Conservation (phyloP, 2,888 invertebrate genomes). For the Pachydiplax longipennis region DNA sequence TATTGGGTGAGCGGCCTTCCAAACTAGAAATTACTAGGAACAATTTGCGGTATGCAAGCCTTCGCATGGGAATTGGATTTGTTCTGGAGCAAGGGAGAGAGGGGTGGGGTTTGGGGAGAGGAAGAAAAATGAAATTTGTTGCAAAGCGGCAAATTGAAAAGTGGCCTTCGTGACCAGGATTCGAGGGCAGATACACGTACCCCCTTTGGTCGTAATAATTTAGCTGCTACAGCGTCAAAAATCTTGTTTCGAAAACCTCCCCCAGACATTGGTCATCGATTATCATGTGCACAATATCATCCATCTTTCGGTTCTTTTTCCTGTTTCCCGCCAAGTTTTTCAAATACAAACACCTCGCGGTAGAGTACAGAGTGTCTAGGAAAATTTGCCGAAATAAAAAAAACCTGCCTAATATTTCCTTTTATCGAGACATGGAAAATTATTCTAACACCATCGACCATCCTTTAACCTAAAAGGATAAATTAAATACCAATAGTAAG, state of each 20-base stretch:
- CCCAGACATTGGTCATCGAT: not conserved
- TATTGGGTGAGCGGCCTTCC: not conserved
- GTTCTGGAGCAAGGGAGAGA: not conserved
- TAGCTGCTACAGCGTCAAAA: not conserved
- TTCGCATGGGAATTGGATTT: not conserved
- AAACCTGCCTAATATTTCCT: too few relatives aligned
- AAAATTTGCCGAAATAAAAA: too few relatives aligned
- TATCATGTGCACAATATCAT: too few relatives aligned
- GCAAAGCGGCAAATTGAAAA: not conserved
- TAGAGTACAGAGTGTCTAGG: too few relatives aligned
- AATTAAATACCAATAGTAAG: too few relatives aligned
- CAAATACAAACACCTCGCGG: too few relatives aligned
- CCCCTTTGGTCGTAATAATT: not conserved
- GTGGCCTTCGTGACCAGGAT: not conserved
- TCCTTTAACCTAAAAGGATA: too few relatives aligned
- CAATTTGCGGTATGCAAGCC: not conserved
- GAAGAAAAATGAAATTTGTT: not conserved
- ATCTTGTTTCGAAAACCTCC: not conserved
- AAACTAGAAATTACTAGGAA: not conserved
- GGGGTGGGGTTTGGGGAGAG: not conserved
- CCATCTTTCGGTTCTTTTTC: too few relatives aligned
- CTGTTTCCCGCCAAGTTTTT: too few relatives aligned
- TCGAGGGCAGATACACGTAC: not conserved
- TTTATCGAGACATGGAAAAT: too few relatives aligned
- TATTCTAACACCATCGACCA: too few relatives aligned